Base-by-base conservation (phyloP, 2,888 invertebrate species). In the Tetheella fluctuosa region DNA sequence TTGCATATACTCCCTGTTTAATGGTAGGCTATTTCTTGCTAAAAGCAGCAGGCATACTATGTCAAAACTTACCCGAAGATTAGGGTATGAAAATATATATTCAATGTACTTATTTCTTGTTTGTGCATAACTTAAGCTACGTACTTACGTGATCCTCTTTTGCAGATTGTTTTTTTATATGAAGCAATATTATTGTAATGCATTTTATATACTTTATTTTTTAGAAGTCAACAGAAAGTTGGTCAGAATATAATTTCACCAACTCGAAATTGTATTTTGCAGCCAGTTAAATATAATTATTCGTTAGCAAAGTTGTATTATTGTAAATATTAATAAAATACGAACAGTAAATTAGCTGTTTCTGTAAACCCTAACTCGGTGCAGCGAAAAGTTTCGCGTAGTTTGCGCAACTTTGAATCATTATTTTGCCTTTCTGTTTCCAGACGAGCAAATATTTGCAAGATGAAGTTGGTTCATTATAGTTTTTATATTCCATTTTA, bases 401-500 rank as follows among this genome's bases (percentile, higher is more conserved):
- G 71, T 74, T 73, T 62, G 72, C 72, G 65, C 66, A 77, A 74
- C 77, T 72, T 65, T 70, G 59, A 72, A 73, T 78, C 81, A 85
- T 85, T 83, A 85, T 79, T 81, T 70, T 69, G 74, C 62, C 59
- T 63, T 59, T 53, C 58, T 59, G 65, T 63, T 78, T 77, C 75
- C 80, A 85, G 85, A 84, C 86, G 75, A 79, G 83, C 81, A 85
- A 89, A 91, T 87, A 88, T 90, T 89, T 86, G 82, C 79, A 74
- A 82, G 80, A 86, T 82, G 79, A 85, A 89, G 80, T 89, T 84
- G 70, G 76, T 79, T 89, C 87, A 89, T 89, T 89, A 88, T 80
- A 80, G 85, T 83, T 89, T 88, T 89, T 88, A 88, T 89, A 88
- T 86, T 83, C 81, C 74, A 69, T 85, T 90, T 88, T 88, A 89